Conservation (phyloP, 2,113 vertebrate genomes). For the Rostratula benghalensis region DNA sequence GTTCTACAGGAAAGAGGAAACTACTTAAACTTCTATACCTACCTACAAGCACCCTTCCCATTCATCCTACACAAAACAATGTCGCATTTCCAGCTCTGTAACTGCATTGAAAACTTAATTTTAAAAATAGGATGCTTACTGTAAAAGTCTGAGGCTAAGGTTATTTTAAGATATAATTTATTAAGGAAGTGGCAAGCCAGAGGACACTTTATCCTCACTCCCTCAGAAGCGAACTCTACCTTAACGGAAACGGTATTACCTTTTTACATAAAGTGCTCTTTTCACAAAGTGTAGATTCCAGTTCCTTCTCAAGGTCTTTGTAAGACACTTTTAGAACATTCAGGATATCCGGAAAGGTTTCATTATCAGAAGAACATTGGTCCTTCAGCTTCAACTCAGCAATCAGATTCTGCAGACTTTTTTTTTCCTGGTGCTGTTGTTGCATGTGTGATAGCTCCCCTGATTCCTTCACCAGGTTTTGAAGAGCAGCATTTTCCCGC, state of each 20-base stretch:
- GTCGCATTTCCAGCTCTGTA: not conserved
- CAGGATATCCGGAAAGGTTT: constrained; percentile 30
- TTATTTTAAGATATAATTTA: not conserved
- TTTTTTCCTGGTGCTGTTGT: constrained; percentile 51
- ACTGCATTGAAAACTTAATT: not conserved
- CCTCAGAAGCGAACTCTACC: not conserved
- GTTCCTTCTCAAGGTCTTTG: constrained; percentile 63
- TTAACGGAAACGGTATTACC: constrained; percentile 56
- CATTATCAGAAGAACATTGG: constrained; percentile 52
- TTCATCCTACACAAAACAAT: not conserved
- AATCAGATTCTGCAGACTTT: not conserved
- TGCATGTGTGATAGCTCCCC: constrained; percentile 24
- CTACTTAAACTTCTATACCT: not conserved
- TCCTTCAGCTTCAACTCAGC: constrained; percentile 67
- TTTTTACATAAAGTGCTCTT: constrained; percentile 64
- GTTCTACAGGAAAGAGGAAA: not conserved
- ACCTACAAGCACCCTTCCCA: not conserved
- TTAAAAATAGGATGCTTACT: constrained; percentile 10
- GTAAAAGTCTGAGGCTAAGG: not conserved
- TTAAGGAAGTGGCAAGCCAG: not conserved
- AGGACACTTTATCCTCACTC: not conserved
- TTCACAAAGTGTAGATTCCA: constrained; percentile 51
- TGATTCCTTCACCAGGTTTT: constrained; percentile 54
- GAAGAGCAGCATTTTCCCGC: constrained; percentile 52
- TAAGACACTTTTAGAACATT: constrained; percentile 60